These are phyloP conservation scores for Cheilosia pagana DNA, from an alignment of 2,888 invertebrate genomes.

Conservation along the genomic window DNA sequence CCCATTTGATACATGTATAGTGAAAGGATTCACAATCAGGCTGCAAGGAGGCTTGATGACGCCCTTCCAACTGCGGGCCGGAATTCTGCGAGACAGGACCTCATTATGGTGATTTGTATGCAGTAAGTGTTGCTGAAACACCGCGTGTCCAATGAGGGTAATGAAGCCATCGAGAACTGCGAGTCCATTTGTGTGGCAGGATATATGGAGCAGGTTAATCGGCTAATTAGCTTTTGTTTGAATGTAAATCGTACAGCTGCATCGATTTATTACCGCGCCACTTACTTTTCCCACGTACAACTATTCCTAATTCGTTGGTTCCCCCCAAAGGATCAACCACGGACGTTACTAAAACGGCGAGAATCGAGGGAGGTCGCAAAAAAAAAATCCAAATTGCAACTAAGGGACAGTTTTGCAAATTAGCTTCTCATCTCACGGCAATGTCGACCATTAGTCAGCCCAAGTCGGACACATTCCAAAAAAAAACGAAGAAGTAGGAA, in stretches of 20 bases:
- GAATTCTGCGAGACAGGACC: neutral
- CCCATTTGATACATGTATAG: neutral
- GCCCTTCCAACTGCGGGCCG: neutral
- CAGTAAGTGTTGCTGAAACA: neutral
- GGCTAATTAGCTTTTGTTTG: neutral
- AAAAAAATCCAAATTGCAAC: constrained; percentile 52
- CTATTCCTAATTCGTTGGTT: constrained; percentile 33
- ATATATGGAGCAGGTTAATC: neutral
- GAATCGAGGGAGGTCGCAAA: neutral
- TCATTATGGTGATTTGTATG: constrained; percentile 1
- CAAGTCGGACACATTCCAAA: constrained; percentile 42
- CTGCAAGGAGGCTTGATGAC: neutral
- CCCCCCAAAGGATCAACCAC: constrained; percentile 24
- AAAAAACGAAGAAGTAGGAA: constrained; percentile 8
- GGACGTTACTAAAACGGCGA: constrained; percentile 21
- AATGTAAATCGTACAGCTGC: no score
- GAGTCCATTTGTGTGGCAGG: neutral
- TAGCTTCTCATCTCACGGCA: constrained; percentile 64
- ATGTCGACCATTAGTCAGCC: constrained; percentile 59
- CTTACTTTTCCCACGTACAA: constrained; percentile 6
- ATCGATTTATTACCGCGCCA: constrained; percentile 19
- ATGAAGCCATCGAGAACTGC: constrained; percentile 6
- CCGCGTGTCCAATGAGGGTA: neutral
- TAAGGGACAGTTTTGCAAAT: constrained; percentile 66
- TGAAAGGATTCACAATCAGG: neutral